Conservation (phyloP, 1,140 invertebrate genomes). For the Potamilus streckersoni region DNA sequence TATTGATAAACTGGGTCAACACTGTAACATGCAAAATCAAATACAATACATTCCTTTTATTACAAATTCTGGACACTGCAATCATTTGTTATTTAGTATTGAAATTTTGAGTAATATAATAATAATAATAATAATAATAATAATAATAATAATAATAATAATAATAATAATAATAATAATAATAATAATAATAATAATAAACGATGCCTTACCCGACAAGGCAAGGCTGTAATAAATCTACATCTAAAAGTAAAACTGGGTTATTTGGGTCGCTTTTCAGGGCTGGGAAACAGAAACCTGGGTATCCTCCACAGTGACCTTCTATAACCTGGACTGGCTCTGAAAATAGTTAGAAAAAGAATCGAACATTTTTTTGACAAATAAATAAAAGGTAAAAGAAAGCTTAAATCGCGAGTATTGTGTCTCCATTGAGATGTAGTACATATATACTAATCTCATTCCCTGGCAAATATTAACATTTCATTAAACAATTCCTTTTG, state of each 20-base stretch:
- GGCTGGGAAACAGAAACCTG: constrained; percentile 41
- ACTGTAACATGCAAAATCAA: background rate
- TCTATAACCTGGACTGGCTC: constrained; percentile 31
- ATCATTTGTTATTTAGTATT: background rate
- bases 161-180: too few relatives aligned
- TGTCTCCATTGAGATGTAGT: background rate
- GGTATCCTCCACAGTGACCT: constrained; percentile 46
- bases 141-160: background rate
- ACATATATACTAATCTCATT: too few relatives aligned
- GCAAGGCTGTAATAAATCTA: constrained; percentile 37
- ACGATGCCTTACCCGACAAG: constrained; percentile 10
- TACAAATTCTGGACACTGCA: background rate
- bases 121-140: background rate
- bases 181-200: too few relatives aligned
- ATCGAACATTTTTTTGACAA: background rate
- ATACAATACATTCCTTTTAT: background rate
- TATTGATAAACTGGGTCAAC: too few relatives aligned
- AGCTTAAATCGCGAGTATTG: background rate
- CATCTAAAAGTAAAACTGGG: constrained; percentile 28
- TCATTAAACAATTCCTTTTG: background rate
- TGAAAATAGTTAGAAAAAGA: constrained; percentile 5
- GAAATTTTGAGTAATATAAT: background rate
- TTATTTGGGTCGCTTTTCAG: constrained; percentile 2
- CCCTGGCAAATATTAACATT: background rate
- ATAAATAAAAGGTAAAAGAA: background rate